These are phyloP conservation scores for Athrips mouffetella DNA, from an alignment of 2,888 invertebrate species.

Conservation along the genomic window DNA sequence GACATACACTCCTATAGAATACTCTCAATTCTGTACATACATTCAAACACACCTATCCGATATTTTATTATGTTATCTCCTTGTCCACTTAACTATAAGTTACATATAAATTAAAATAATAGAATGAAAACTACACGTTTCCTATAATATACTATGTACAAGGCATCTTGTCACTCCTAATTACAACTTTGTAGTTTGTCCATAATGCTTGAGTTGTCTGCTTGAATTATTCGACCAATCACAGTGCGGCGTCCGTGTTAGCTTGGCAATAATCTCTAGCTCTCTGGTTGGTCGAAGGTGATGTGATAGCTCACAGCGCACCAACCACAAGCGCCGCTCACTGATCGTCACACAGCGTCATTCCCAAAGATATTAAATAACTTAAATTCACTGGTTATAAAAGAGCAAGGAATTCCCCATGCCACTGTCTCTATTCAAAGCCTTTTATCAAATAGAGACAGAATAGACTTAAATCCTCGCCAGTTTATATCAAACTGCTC, in stretches of 20 bases:
- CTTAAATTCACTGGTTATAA: neutral
- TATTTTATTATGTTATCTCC: slow-evolving; percentile 59
- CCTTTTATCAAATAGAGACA: neutral
- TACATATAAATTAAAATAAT: slow-evolving; percentile 75
- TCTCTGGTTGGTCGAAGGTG: slow-evolving; percentile 13
- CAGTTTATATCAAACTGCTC: neutral
- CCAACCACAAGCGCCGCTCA: slow-evolving; percentile 3
- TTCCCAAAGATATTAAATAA: neutral
- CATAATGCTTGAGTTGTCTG: slow-evolving; percentile 24
- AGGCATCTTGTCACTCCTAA: slow-evolving; percentile 62
- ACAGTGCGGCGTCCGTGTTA: neutral
- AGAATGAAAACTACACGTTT: slow-evolving; percentile 74
- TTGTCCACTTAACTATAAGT: slow-evolving; percentile 65
- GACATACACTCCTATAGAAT: slow-evolving; percentile 31
- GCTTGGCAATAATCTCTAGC: neutral
- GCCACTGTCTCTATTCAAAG: slow-evolving; percentile 5
- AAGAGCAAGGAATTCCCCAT: neutral
- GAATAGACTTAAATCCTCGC: neutral
- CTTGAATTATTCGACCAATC: slow-evolving; percentile 1
- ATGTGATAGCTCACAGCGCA: slow-evolving; percentile 5
- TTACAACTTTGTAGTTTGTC: slow-evolving; percentile 39
- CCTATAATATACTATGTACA: slow-evolving; percentile 71
- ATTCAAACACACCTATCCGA: slow-evolving; percentile 36
- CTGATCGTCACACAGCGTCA: slow-evolving; percentile 1
- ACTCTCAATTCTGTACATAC: slow-evolving; percentile 28